Percentiles rank a stretch among this genome's conserved stretches.
Evolutionary conservation across 2,113 vertebrate genomes (phyloP).

Genomic region (Odontesthes bonariensis): DNA sequence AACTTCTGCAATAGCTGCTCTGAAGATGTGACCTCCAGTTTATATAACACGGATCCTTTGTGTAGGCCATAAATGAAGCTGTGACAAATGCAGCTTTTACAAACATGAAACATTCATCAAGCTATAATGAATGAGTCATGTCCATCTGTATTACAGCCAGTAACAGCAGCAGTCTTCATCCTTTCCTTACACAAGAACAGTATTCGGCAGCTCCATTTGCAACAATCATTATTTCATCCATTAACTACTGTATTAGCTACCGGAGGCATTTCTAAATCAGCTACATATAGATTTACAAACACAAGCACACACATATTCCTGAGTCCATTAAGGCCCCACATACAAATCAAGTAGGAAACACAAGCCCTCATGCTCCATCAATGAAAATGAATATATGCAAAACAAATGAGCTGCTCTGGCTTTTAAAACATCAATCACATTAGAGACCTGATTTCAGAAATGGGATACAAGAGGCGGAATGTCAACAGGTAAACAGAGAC

Average conservation of each 20-base stretch:
- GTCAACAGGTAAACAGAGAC: conserved; percentile 59
- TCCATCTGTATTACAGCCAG: conserved; percentile 10
- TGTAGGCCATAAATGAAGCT: conserved; percentile 26
- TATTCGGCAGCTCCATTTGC: conserved; percentile 69
- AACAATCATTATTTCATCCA: conserved; percentile 76
- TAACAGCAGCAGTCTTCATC: conserved; percentile 32
- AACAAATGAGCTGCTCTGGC: conserved; percentile 67
- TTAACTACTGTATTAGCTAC: conserved; percentile 75
- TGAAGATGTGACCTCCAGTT: not conserved
- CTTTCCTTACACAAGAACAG: conserved; percentile 39
- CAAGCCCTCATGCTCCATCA: conserved; percentile 59
- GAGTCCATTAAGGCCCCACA: conserved; percentile 67
- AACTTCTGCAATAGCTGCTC: not conserved
- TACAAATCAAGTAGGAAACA: conserved; percentile 71
- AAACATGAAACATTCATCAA: conserved; percentile 35
- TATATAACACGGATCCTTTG: not conserved
- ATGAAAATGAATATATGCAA: conserved; percentile 81
- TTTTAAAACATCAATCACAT: conserved; percentile 76
- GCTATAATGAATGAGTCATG: conserved; percentile 33
- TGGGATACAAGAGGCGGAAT: conserved; percentile 44
- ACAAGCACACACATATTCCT: conserved; percentile 31
- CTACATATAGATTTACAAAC: conserved; percentile 76
- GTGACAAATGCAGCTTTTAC: conserved; percentile 17
- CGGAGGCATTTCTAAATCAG: conserved; percentile 73
- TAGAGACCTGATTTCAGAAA: conserved; percentile 43